phyloP scores from a whole-genome alignment of 2,888 invertebrate genomes.

The Gibbula magus region DNA sequence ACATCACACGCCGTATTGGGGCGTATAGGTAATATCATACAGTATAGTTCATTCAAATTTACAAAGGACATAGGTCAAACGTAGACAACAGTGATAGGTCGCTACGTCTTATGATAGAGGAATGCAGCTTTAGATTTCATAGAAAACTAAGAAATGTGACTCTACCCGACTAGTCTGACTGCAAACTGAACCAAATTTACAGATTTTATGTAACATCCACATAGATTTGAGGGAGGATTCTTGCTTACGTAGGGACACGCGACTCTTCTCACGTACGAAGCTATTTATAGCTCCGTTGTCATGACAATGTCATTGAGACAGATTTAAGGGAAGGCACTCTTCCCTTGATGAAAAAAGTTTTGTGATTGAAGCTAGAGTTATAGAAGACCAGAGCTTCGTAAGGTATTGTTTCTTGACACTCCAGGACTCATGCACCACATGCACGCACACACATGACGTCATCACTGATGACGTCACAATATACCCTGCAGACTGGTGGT shows the following conservation, averaged over 20 bases:
- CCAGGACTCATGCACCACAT: constrained; percentile 21
- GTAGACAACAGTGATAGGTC: background rate
- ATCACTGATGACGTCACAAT: constrained; percentile 17
- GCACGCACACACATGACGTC: constrained; percentile 22
- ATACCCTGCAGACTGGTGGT: constrained; percentile 21
- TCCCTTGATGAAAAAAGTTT: background rate
- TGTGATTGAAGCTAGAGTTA: background rate
- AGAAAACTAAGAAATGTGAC: constrained; percentile 14
- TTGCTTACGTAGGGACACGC: background rate
- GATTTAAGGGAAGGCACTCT: background rate
- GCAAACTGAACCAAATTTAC: background rate
- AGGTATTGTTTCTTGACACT: constrained; percentile 3
- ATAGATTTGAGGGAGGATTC: background rate
- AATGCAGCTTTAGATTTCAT: constrained; percentile 10
- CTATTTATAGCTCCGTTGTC: constrained; percentile 11
- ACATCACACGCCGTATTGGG: background rate
- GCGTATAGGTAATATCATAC: constrained; percentile 13
- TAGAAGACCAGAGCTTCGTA: background rate
- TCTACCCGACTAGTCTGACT: background rate
- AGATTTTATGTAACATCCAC: constrained; percentile 1
- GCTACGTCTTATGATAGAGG: background rate
- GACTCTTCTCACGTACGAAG: constrained; percentile 4
- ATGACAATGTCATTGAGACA: constrained; percentile 13
- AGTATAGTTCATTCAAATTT: background rate
- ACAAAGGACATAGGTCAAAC: constrained; percentile 8